These are phyloP conservation scores for Sinocyclocheilus grahami DNA, from an alignment of 2,113 vertebrate genomes.

Conservation along the genomic window DNA sequence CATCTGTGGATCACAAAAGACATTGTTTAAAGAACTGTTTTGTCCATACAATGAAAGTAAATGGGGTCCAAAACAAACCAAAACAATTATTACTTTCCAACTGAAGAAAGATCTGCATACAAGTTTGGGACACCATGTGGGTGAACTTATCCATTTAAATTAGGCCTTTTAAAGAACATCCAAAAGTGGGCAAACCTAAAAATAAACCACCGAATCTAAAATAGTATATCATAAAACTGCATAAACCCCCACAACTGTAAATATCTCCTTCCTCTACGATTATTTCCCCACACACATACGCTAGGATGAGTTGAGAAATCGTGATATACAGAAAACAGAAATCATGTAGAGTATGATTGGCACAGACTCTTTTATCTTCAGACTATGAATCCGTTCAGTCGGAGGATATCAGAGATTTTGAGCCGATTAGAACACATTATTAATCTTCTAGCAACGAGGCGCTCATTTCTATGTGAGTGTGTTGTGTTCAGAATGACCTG, in stretches of 20 bases:
- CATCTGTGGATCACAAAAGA: neutral
- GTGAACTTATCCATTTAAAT: neutral
- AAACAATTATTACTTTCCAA: neutral
- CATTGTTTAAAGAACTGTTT: neutral
- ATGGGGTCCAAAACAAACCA: neutral
- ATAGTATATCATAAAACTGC: neutral
- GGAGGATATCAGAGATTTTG: too few relatives aligned
- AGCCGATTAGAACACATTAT: too few relatives aligned
- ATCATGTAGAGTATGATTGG: too few relatives aligned
- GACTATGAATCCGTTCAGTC: too few relatives aligned
- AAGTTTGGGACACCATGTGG: neutral
- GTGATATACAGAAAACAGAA: too few relatives aligned
- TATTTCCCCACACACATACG: neutral
- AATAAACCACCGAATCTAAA: neutral
- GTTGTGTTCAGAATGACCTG: too few relatives aligned
- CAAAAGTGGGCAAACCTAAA: neutral
- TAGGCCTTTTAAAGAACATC: neutral
- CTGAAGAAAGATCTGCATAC: neutral
- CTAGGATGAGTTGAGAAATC: neutral
- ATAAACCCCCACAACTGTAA: slow-evolving; percentile 5
- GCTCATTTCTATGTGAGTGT: too few relatives aligned
- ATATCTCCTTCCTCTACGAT: neutral
- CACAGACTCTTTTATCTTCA: too few relatives aligned
- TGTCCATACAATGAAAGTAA: neutral
- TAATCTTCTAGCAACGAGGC: too few relatives aligned